phyloP scores from a whole-genome alignment of 2,113 vertebrate genomes.

The Ardeotis arabs region DNA sequence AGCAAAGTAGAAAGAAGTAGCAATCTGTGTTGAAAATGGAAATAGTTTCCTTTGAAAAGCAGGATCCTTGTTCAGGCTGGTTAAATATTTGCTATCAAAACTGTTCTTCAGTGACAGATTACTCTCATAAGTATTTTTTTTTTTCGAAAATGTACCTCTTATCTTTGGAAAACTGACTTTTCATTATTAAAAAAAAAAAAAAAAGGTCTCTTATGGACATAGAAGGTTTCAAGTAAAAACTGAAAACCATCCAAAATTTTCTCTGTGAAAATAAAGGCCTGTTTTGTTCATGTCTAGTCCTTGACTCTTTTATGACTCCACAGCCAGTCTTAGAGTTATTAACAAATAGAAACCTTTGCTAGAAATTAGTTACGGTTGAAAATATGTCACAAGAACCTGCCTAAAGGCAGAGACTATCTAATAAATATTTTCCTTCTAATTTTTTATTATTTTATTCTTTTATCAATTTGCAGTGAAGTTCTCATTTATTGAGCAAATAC shows the following conservation, averaged over 20 bases:
- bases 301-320: not conserved
- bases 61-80: not conserved
- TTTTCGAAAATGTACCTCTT: not conserved
- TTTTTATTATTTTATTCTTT: not conserved
- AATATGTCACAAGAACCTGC: not conserved
- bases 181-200: not conserved
- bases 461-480: not conserved
- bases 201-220: fast-evolving
- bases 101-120: not conserved
- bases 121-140: not conserved
- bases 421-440: not conserved
- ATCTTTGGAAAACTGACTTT: not conserved
- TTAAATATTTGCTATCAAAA: not conserved
- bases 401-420: not conserved
- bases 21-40: not conserved
- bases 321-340: not conserved
- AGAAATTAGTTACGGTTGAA: not conserved
- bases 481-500: not conserved
- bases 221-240: not conserved
- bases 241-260: not conserved
- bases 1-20: not conserved
- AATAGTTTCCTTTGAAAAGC: not conserved
- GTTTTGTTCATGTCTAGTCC: not conserved
- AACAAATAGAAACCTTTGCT: not conserved
- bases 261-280: not conserved